Evolutionary conservation across 2,797 vertebrate species (phyloP).

Genomic region (Phylloscopus collybita): DNA sequence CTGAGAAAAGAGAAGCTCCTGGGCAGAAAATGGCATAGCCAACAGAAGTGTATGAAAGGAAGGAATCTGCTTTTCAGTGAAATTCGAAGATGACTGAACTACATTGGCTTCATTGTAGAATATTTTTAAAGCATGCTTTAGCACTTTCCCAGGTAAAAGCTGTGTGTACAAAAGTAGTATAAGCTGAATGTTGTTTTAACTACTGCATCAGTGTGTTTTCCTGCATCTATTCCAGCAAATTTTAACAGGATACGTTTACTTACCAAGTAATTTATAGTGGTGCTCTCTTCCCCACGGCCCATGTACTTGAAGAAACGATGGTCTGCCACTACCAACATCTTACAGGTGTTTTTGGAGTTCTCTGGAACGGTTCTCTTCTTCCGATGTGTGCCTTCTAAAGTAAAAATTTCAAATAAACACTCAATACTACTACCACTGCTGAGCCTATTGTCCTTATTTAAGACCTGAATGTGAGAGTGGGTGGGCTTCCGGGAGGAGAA

Average conservation of each 20-base stretch:
- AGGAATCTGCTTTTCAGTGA: neutral
- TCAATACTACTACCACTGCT: neutral
- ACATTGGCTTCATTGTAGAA: neutral
- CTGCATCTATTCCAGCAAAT: neutral
- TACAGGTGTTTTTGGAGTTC: conserved; percentile 90
- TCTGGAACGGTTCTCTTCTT: conserved; percentile 79
- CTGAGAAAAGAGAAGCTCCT: neutral
- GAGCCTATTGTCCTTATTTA: neutral
- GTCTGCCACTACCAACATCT: conserved; percentile 93
- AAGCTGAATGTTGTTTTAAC: neutral
- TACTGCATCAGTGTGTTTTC: neutral
- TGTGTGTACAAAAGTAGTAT: neutral
- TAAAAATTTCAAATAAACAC: conserved; percentile 38
- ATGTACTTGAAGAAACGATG: conserved; percentile 94
- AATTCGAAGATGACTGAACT: neutral
- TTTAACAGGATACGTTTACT: conserved; percentile 18
- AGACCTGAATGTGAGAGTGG: neutral
- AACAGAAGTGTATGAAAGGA: neutral
- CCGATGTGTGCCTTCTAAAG: conserved; percentile 77
- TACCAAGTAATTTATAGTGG: conserved; percentile 96
- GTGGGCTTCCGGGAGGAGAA: neutral
- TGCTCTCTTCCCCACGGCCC: conserved; percentile 94
- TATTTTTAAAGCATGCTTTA: neutral
- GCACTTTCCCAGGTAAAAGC: neutral
- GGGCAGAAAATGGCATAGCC: neutral